phyloP scores from a whole-genome alignment of 2,888 invertebrate species.

The Cryptophagus acutangulus region DNA sequence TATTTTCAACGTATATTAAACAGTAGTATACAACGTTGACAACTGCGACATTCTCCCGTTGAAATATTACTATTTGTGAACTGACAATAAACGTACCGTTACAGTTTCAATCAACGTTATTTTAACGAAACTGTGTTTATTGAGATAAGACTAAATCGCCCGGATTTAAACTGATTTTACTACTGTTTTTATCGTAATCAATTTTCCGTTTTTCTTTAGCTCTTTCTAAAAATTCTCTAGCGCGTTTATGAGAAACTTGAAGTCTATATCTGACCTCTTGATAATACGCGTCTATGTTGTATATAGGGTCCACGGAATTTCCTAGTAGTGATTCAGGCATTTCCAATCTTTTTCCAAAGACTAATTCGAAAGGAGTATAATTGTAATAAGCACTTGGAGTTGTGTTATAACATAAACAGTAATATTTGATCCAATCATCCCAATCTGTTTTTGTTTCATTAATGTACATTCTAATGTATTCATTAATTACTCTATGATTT shows the following conservation, averaged over 20 bases:
- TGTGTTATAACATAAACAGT: slow-evolving; percentile 20
- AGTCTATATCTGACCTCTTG: slow-evolving; percentile 16
- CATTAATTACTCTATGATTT: slow-evolving; percentile 23
- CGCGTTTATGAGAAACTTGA: slow-evolving; percentile 14
- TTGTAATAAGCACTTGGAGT: slow-evolving; percentile 18
- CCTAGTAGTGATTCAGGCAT: slow-evolving; percentile 8
- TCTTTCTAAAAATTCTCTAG: slow-evolving; percentile 11
- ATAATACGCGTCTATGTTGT: slow-evolving; percentile 18
- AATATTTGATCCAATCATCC: slow-evolving; percentile 15
- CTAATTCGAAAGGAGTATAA: slow-evolving; percentile 18
- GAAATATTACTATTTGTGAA: too few relatives aligned
- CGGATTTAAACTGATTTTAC: too few relatives aligned
- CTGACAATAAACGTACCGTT: too few relatives aligned
- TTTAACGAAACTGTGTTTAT: too few relatives aligned
- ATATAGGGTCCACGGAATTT: slow-evolving; percentile 11
- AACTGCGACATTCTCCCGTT: too few relatives aligned
- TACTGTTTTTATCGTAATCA: too few relatives aligned
- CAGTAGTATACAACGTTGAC: too few relatives aligned
- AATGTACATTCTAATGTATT: slow-evolving; percentile 19
- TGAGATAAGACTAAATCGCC: slow-evolving; percentile 10
- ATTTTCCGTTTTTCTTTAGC: slow-evolving; percentile 13
- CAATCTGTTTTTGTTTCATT: slow-evolving; percentile 15
- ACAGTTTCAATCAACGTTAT: too few relatives aligned
- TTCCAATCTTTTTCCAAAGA: slow-evolving; percentile 16
- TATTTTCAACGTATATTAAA: too few relatives aligned